These are phyloP conservation scores for Gasterosteus nipponicus DNA, from an alignment of 2,113 vertebrate species.

Conservation along the genomic window DNA sequence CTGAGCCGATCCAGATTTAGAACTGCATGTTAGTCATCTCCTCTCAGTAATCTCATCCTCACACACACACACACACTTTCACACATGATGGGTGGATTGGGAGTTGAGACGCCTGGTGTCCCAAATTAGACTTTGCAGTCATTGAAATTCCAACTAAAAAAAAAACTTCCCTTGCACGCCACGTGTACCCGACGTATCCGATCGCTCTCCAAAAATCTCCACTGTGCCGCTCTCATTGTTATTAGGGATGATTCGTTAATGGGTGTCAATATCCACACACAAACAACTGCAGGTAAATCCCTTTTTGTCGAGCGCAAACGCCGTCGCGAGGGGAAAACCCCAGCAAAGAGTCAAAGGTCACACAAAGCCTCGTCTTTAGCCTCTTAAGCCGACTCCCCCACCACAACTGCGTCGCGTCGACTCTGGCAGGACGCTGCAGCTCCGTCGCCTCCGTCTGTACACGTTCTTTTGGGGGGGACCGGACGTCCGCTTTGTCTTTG, in stretches of 20 bases:
- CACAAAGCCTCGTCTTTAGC: constrained; percentile 58
- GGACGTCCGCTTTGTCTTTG: neutral
- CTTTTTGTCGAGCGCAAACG: constrained; percentile 1
- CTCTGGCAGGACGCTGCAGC: constrained; percentile 36
- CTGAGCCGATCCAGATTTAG: constrained; percentile 27
- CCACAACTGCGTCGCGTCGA: constrained; percentile 47
- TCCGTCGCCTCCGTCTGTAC: neutral
- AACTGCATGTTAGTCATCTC: constrained; percentile 56
- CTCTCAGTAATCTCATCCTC: constrained; percentile 55
- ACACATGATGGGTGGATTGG: constrained; percentile 30
- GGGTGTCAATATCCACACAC: neutral
- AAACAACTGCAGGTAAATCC: constrained; percentile 6
- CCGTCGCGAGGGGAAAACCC: constrained; percentile 12
- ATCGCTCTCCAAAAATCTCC: constrained; percentile 12
- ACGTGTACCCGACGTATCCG: constrained; percentile 3
- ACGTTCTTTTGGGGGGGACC: neutral
- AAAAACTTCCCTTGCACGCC: constrained; percentile 10
- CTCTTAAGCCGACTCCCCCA: constrained; percentile 60
- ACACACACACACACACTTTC: constrained; percentile 12
- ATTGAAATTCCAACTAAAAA: constrained; percentile 31
- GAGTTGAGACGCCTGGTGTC: constrained; percentile 56
- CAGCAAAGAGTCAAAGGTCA: constrained; percentile 28
- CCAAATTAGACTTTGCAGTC: constrained; percentile 58
- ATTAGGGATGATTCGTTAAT: neutral
- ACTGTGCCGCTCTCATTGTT: constrained; percentile 4